Base-by-base conservation (phyloP, 2,888 invertebrate genomes). In the Diploptera punctata region DNA sequence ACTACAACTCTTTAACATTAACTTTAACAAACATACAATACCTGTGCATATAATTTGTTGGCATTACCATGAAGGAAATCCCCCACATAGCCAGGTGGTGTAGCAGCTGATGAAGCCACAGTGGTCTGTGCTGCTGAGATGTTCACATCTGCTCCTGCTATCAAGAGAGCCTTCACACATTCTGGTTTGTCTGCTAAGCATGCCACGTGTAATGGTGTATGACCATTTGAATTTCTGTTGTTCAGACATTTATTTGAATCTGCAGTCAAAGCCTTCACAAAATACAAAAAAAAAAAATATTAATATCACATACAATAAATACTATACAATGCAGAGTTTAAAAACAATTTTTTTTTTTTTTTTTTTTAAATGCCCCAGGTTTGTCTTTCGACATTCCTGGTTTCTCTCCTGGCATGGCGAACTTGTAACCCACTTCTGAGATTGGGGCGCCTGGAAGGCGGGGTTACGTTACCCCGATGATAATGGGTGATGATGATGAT, bases 71-170 rank as follows among this genome's bases (percentile, higher is more conserved):
- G 90, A 0, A 94, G 83, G 74, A 92, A 88, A 77, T 92, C 90
- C 3, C 91, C 91, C 1, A 94, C 92, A 74, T 92, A 90, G 52
- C 90, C 89, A 77, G 86, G 82, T 79, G 84, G 76, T 33, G 75
- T 74, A 2, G 73, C 54, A 19, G 67, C 26, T 10, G 61, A 68
- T 3, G 71, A 29, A 29, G 38, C n/a, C 13, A 44, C n/a, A 33
- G 67, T 65, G 18, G 71, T 43, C 31, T 81, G 76, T 0, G 87
- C 86, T 0, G 92, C 92, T 3, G 89, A 84, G 43, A 93, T 85
- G 80, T 94, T 94, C 3, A 95, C 95, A 81, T 97, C 93, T 0
- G 95, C 97, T 0, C 96, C 96, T 44, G 93, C 92, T 13, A 92
- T 80, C 31, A 98, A 82, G 16, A 98, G 84, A 1, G 93, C 93